Conservation (phyloP, 1,140 invertebrate genomes). For the Temnothorax nylanderi region DNA sequence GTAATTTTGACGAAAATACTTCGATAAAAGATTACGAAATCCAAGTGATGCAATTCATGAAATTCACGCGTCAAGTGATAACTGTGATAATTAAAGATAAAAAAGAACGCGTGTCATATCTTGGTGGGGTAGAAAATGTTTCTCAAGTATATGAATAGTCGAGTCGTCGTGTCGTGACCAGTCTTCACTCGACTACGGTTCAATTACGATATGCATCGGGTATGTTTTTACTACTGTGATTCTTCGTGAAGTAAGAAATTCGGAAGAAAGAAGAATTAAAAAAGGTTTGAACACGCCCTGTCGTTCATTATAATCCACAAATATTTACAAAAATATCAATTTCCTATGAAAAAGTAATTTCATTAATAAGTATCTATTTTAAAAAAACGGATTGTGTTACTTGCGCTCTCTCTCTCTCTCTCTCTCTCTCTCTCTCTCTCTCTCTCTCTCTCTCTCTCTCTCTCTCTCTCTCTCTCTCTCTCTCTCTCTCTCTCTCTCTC, state of each 20-base stretch:
- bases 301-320: not conserved
- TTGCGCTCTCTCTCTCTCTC: no score
- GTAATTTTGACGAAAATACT: not conserved
- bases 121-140: not conserved
- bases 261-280: not conserved
- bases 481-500: no score
- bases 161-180: not conserved
- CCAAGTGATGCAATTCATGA: not conserved
- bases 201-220: not conserved
- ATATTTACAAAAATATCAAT: no score
- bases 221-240: not conserved
- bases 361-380: no score
- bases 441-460: no score
- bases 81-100: conserved; percentile 14
- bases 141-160: not conserved
- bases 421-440: no score
- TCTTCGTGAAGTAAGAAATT: not conserved
- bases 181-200: conserved; percentile 28
- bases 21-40: not conserved
- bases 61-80: not conserved
- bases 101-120: not conserved
- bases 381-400: no score
- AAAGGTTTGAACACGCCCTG: not conserved
- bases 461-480: no score
- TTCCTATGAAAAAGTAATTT: no score